A percentile compares a stretch with the other conserved stretches of the same genome.
phyloP scores from a whole-genome alignment of 2,888 invertebrate genomes.

The Lasioglossum malachurum region DNA sequence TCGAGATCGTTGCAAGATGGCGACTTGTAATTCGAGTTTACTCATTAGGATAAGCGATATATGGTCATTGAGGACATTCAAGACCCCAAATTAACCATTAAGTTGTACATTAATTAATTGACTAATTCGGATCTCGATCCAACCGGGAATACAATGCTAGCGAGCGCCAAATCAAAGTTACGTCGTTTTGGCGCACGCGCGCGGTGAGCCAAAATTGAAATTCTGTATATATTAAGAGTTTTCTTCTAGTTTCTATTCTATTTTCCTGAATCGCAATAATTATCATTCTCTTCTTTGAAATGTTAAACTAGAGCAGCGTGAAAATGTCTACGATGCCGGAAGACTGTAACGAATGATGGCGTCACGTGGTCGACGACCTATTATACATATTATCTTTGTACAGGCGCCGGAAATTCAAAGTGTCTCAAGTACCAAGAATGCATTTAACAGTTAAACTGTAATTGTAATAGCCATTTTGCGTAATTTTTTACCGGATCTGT shows the following conservation, averaged over 20 bases:
- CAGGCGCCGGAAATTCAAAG: slow-evolving; percentile 25
- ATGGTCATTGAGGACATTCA: slow-evolving; percentile 15
- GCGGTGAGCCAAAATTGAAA: slow-evolving; percentile 39
- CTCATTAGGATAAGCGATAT: not conserved
- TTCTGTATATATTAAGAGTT: slow-evolving; percentile 48
- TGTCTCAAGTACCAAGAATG: slow-evolving; percentile 70
- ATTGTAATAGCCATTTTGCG: slow-evolving; percentile 47
- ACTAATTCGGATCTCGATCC: slow-evolving; percentile 53
- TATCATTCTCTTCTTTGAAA: slow-evolving; percentile 16
- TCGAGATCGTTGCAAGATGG: not conserved
- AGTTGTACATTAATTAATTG: slow-evolving; percentile 49
- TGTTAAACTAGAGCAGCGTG: slow-evolving; percentile 6
- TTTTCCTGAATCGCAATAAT: slow-evolving; percentile 23
- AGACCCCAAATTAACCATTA: slow-evolving; percentile 25
- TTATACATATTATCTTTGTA: slow-evolving; percentile 16
- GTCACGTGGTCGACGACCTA: not conserved
- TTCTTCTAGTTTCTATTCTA: not conserved
- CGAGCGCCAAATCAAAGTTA: slow-evolving; percentile 78
- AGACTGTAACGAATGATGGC: slow-evolving; percentile 35
- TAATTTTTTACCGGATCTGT: slow-evolving; percentile 34
- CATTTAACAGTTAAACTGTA: slow-evolving; percentile 66
- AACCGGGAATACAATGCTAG: slow-evolving; percentile 76
- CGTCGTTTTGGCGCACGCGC: slow-evolving; percentile 55
- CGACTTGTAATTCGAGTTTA: not conserved
- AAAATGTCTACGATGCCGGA: slow-evolving; percentile 7